Evolutionary conservation across 2,797 vertebrate species (phyloP).

Genomic region (Toxotes lorentzi): DNA sequence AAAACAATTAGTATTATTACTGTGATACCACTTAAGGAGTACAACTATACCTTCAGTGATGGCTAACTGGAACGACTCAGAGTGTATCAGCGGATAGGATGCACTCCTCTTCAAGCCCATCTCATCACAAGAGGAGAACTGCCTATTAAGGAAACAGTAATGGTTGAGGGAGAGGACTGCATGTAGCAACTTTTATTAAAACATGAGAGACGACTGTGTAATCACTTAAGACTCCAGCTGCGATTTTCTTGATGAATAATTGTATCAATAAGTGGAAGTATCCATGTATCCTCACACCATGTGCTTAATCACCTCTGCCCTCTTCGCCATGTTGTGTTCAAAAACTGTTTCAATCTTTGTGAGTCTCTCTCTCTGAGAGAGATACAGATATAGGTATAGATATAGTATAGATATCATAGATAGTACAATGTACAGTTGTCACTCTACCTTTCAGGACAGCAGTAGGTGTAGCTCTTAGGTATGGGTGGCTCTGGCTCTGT

Average conservation of each 20-base stretch:
- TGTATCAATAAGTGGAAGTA: constrained; percentile 14
- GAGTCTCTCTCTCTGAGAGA: no score
- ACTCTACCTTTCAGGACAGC: constrained; percentile 90
- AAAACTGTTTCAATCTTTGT: no score
- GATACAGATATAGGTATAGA: no score
- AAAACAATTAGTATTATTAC: constrained; percentile 1
- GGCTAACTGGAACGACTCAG: constrained; percentile 90
- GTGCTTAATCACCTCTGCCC: no score
- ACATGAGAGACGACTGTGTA: constrained; percentile 13
- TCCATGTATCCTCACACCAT: no score
- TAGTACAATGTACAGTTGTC: background rate
- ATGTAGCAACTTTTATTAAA: constrained; percentile 22
- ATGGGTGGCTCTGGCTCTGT: constrained; percentile 80
- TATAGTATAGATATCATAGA: no score
- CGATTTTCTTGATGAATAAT: constrained; percentile 38
- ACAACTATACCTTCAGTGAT: constrained; percentile 84
- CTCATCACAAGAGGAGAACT: constrained; percentile 90
- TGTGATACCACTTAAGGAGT: background rate
- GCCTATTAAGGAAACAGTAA: constrained; percentile 78
- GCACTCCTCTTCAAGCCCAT: constrained; percentile 92
- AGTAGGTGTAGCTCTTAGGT: constrained; percentile 90
- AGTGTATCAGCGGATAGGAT: constrained; percentile 93
- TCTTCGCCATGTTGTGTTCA: no score
- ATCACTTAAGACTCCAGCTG: constrained; percentile 33
- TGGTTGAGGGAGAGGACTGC: constrained; percentile 19